Percentiles rank a stretch among this genome's conserved stretches.
Evolutionary conservation across 2,113 vertebrate genomes (phyloP).

Genomic region (Grammomys dolichurus): DNA sequence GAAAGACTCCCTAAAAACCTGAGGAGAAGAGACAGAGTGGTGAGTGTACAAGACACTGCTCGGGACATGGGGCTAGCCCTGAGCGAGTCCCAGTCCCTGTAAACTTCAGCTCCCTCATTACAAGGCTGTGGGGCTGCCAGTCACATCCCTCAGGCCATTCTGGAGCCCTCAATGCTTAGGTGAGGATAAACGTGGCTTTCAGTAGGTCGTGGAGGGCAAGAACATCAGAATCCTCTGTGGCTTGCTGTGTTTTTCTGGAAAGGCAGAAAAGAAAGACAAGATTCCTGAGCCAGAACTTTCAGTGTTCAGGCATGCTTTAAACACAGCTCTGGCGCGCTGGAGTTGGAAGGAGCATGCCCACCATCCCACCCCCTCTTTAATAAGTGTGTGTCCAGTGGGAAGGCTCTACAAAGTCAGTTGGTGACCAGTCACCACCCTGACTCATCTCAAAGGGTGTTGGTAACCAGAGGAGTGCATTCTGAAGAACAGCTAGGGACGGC

Average conservation of each 20-base stretch:
- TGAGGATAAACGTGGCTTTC: background rate
- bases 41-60: background rate
- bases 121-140: background rate
- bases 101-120: background rate
- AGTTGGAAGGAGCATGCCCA: fast-evolving
- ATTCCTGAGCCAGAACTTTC: background rate
- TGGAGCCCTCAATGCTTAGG: fast-evolving
- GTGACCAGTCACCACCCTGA: background rate
- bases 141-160: background rate
- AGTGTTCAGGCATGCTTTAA: background rate
- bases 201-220: background rate
- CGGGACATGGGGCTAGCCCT: no score
- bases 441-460: background rate
- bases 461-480: background rate
- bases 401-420: fast-evolving
- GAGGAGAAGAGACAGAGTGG: background rate
- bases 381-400: background rate
- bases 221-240: background rate
- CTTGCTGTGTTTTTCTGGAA: conserved; percentile 6
- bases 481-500: background rate
- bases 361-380: background rate
- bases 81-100: background rate
- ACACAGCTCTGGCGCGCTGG: background rate
- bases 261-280: conserved; percentile 20
- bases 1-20: background rate